These are phyloP conservation scores for Hydrolagus affinis DNA, from an alignment of 2,113 vertebrate genomes.

Conservation along the genomic window DNA sequence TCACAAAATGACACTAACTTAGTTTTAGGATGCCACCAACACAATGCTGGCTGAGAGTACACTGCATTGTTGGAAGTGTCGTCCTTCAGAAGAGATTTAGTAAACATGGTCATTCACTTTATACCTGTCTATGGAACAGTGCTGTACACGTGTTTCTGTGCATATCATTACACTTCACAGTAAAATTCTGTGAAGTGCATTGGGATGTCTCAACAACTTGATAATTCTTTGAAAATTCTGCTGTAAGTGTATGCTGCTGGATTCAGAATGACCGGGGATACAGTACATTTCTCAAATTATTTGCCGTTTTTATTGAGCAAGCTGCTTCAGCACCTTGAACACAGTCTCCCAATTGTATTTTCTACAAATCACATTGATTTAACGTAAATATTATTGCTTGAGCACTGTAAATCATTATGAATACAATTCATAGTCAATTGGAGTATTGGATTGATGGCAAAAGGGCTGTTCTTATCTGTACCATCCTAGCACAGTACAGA, in stretches of 20 bases:
- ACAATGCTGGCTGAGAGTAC: no score
- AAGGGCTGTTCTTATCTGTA: not conserved
- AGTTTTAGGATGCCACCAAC: no score
- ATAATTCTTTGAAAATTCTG: not conserved
- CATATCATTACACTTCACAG: no score
- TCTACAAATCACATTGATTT: constrained; percentile 1
- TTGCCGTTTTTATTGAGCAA: not conserved
- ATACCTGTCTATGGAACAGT: not conserved
- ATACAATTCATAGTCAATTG: not conserved
- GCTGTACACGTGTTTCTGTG: no score
- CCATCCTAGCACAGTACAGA: not conserved
- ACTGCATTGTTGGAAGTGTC: no score
- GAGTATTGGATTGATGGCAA: not conserved
- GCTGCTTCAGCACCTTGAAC: not conserved
- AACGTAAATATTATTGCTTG: not conserved
- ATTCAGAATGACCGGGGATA: not conserved
- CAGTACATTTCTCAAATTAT: not conserved
- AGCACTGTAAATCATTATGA: not conserved
- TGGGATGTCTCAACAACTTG: no score
- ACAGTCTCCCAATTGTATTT: not conserved
- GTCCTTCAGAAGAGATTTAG: no score
- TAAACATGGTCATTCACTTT: no score
- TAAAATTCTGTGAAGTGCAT: no score
- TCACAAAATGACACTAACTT: no score
- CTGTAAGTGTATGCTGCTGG: not conserved